phyloP scores from a whole-genome alignment of 2,888 invertebrate species.

The Micoletzkya japonica region DNA sequence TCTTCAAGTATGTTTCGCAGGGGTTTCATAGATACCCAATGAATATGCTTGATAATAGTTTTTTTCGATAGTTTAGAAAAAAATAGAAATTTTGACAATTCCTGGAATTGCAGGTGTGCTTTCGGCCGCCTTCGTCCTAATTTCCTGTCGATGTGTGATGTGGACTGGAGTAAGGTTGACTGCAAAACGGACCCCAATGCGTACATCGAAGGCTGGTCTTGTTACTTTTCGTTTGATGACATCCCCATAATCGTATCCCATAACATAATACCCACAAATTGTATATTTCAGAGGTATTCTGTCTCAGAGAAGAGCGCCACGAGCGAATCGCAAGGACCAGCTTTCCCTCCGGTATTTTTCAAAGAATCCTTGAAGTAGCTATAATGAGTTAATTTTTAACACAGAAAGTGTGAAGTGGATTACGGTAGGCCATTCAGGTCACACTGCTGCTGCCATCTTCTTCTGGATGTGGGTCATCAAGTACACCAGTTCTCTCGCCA shows the following conservation, averaged over 20 bases:
- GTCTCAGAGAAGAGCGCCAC: conserved; percentile 38
- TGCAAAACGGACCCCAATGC: conserved; percentile 41
- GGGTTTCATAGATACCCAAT: conserved; percentile 21
- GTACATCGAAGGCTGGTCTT: conserved; percentile 36
- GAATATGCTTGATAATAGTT: not conserved
- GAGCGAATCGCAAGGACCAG: conserved; percentile 58
- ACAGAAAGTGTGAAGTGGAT: not conserved
- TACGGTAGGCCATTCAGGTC: conserved; percentile 37
- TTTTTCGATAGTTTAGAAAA: not conserved
- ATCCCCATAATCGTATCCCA: not conserved
- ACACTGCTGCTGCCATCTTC: conserved; percentile 58
- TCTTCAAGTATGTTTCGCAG: conserved; percentile 37
- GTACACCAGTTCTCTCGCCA: too few relatives aligned
- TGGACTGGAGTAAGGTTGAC: conserved; percentile 66
- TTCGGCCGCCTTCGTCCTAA: conserved; percentile 91
- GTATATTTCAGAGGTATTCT: conserved; percentile 29
- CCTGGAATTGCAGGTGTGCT: conserved; percentile 76
- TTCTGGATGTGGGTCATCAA: conserved; percentile 50
- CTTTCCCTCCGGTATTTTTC: conserved; percentile 52
- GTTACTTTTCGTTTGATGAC: not conserved
- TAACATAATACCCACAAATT: not conserved
- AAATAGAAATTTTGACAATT: not conserved
- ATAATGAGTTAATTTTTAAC: not conserved
- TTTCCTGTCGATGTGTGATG: conserved; percentile 85
- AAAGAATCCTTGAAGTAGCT: not conserved